Percentiles rank a stretch among this genome's conserved stretches.
These are phyloP conservation scores for Plebejus anna DNA, from an alignment of 2,888 invertebrate genomes.

Conservation along the genomic window DNA sequence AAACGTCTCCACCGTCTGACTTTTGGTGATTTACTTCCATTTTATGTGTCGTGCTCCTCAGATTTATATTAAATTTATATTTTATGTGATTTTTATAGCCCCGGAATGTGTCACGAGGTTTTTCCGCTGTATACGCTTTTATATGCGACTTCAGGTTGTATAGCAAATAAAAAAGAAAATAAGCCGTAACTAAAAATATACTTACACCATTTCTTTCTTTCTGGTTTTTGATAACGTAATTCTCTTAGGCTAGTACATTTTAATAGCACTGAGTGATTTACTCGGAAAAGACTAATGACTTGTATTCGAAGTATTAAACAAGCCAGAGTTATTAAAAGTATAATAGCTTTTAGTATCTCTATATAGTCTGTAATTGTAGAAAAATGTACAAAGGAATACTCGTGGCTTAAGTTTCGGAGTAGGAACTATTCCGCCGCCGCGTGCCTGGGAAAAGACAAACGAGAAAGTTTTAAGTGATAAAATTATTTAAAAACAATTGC, in stretches of 20 bases:
- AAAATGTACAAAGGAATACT: conserved; percentile 27
- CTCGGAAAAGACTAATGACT: conserved; percentile 2
- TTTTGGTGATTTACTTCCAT: conserved; percentile 77
- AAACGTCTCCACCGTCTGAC: conserved; percentile 76
- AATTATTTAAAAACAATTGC: conserved; percentile 14
- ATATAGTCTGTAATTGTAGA: conserved; percentile 23
- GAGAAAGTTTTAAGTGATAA: conserved; percentile 26
- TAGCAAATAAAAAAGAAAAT: background rate
- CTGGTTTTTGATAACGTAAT: background rate
- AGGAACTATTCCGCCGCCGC: conserved; percentile 23
- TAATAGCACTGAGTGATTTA: background rate
- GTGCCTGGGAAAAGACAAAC: conserved; percentile 7
- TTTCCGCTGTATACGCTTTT: conserved; percentile 44
- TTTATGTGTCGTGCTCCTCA: conserved; percentile 73
- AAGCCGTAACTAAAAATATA: background rate
- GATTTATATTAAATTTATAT: conserved; percentile 76
- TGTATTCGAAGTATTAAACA: conserved; percentile 11
- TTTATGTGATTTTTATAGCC: conserved; percentile 72
- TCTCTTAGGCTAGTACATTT: background rate
- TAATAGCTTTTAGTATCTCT: conserved; percentile 13
- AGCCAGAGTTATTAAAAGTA: conserved; percentile 24
- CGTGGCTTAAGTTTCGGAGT: conserved; percentile 17
- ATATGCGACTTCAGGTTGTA: conserved; percentile 36
- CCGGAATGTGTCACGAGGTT: conserved; percentile 63
- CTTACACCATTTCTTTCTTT: no score